Percentiles rank a stretch among this genome's conserved stretches.
phyloP scores from a whole-genome alignment of 2,797 vertebrate genomes.

The Tenualosa ilisha region DNA sequence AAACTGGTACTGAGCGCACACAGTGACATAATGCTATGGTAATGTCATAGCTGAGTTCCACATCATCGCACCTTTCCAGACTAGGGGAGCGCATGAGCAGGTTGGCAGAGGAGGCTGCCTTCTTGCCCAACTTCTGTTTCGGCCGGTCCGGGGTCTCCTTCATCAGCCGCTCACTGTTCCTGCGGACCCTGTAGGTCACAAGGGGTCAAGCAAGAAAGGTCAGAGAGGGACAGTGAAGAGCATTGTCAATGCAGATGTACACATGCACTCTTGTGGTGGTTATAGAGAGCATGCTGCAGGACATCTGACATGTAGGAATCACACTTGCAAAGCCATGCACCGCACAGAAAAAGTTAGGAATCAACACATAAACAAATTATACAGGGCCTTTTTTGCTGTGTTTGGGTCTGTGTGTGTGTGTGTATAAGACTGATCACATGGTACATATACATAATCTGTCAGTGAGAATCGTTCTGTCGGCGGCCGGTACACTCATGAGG shows the following conservation, averaged over 20 bases:
- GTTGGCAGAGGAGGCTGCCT: constrained; percentile 83
- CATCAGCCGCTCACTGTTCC: constrained; percentile 82
- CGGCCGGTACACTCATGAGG: not conserved
- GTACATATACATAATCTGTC: not conserved
- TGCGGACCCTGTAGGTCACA: constrained; percentile 71
- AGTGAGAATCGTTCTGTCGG: not conserved
- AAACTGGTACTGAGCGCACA: too few species aligned
- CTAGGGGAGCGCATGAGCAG: constrained; percentile 80
- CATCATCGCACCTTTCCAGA: constrained; percentile 77
- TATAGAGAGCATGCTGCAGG: not conserved
- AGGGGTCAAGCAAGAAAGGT: not conserved
- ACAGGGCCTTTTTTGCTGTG: not conserved
- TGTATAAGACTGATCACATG: too few species aligned
- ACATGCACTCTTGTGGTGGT: not conserved
- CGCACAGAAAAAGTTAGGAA: not conserved
- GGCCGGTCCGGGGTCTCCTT: constrained; percentile 69
- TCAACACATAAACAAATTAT: not conserved
- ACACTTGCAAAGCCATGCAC: constrained; percentile 9
- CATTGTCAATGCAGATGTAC: not conserved
- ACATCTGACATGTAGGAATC: not conserved
- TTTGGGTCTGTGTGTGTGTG: not conserved
- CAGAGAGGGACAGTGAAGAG: not conserved
- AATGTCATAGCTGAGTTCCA: not conserved
- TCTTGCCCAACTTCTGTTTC: constrained; percentile 82
- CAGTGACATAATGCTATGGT: too few species aligned